Conservation (phyloP, 2,888 invertebrate species). For the Phyto melanocephala region DNA sequence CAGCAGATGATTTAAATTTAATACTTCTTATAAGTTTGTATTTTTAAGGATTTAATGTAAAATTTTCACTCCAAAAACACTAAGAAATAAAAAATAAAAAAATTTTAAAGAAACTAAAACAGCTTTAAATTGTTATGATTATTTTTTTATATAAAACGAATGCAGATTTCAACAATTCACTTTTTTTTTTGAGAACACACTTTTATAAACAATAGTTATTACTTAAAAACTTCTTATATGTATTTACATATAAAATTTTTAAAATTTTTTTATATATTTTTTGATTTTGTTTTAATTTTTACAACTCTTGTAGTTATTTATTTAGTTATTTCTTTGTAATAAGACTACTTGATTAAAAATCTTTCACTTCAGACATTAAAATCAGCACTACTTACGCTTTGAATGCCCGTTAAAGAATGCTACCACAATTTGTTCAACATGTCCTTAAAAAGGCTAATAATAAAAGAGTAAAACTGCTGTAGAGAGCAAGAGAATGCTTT, state of each 20-base stretch:
- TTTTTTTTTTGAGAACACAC: neutral
- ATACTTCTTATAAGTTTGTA: too few species aligned
- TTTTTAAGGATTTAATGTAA: neutral
- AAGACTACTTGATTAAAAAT: neutral
- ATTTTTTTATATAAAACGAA: neutral
- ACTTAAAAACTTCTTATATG: neutral
- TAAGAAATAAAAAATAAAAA: neutral
- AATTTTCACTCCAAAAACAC: slow-evolving; percentile 2
- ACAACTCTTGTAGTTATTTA: neutral
- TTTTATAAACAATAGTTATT: neutral
- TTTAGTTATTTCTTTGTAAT: neutral
- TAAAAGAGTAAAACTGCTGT: neutral
- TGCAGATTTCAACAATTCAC: neutral
- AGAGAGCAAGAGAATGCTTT: slow-evolving; percentile 6
- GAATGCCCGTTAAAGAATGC: slow-evolving; percentile 63
- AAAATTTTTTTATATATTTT: neutral
- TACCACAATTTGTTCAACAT: slow-evolving; percentile 51
- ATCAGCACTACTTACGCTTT: slow-evolving; percentile 51
- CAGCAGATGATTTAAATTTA: slow-evolving; percentile 25
- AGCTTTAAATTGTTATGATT: neutral
- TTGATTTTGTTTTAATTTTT: neutral
- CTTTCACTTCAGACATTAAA: too few species aligned
- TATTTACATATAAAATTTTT: neutral
- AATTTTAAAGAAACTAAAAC: neutral
- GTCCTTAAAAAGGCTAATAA: slow-evolving; percentile 59